Percentiles rank a stretch among this genome's conserved stretches.
Conservation (phyloP, 2,888 invertebrate species). For the Cantharis lateralis region DNA sequence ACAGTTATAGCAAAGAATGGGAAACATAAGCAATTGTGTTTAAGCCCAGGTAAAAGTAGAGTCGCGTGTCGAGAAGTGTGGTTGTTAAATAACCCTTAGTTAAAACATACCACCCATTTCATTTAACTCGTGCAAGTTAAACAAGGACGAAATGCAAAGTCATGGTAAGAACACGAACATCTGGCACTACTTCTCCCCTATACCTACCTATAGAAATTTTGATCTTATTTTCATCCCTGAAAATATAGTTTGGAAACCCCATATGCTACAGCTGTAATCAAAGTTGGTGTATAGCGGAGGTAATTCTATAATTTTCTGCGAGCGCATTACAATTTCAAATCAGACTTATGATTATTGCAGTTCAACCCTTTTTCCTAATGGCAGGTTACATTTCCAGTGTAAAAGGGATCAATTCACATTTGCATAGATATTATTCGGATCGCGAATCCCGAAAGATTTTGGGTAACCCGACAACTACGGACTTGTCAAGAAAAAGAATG, state of each 20-base stretch:
- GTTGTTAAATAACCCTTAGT: background rate
- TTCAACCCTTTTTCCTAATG: background rate
- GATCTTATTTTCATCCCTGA: conserved; percentile 2
- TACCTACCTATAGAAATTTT: background rate
- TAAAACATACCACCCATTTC: background rate
- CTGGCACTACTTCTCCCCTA: background rate
- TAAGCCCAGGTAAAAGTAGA: background rate
- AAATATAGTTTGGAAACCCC: background rate
- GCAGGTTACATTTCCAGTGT: background rate
- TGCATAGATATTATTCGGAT: background rate
- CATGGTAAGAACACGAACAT: background rate
- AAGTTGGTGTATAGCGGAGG: background rate
- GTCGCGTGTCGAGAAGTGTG: conserved; percentile 4
- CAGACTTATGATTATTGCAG: background rate
- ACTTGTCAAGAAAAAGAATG: background rate
- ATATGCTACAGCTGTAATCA: background rate
- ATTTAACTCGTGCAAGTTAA: background rate
- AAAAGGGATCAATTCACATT: background rate
- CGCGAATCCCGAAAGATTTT: background rate
- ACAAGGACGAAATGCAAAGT: background rate
- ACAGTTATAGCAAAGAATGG: background rate
- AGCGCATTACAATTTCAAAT: background rate
- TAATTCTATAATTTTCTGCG: background rate
- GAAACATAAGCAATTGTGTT: background rate
- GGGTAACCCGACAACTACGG: background rate